Percentiles rank a stretch among this genome's conserved stretches.
These are phyloP conservation scores for Erithacus rubecula DNA, from an alignment of 2,797 vertebrate genomes.

Conservation along the genomic window DNA sequence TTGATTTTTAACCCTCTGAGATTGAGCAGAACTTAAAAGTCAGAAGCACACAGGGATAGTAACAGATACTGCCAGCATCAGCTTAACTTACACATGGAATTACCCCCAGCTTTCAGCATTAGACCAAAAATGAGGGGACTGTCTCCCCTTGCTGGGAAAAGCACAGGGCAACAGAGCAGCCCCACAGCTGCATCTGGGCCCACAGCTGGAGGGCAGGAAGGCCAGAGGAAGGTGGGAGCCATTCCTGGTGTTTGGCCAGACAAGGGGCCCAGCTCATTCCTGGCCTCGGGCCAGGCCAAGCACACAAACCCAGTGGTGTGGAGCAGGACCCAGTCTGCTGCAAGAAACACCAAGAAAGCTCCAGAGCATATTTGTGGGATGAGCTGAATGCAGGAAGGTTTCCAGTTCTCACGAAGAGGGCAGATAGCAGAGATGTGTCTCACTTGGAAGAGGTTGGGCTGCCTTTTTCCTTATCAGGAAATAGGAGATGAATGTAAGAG, in stretches of 20 bases:
- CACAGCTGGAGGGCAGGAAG: background rate
- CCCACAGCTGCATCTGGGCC: background rate
- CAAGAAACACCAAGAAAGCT: constrained; percentile 21
- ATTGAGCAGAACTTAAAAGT: background rate
- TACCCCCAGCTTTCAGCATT: background rate
- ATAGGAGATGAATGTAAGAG: background rate
- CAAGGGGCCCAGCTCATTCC: background rate
- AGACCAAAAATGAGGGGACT: background rate
- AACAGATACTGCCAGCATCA: background rate
- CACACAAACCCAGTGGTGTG: background rate
- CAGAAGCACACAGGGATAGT: background rate
- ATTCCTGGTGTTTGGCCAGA: background rate
- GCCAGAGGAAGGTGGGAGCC: background rate
- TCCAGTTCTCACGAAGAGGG: constrained; percentile 23
- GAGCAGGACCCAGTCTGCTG: background rate
- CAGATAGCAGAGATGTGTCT: constrained; percentile 39
- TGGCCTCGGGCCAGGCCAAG: background rate
- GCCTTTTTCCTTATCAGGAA: constrained; percentile 51
- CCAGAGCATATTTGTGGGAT: constrained; percentile 41
- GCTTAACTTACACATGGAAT: background rate
- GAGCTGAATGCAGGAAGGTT: constrained; percentile 10
- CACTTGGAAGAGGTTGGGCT: background rate
- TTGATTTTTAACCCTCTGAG: constrained; percentile 22
- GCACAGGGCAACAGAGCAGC: background rate
- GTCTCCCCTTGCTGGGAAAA: background rate